phyloP scores from a whole-genome alignment of 2,888 invertebrate species.

The Parnassius apollo region DNA sequence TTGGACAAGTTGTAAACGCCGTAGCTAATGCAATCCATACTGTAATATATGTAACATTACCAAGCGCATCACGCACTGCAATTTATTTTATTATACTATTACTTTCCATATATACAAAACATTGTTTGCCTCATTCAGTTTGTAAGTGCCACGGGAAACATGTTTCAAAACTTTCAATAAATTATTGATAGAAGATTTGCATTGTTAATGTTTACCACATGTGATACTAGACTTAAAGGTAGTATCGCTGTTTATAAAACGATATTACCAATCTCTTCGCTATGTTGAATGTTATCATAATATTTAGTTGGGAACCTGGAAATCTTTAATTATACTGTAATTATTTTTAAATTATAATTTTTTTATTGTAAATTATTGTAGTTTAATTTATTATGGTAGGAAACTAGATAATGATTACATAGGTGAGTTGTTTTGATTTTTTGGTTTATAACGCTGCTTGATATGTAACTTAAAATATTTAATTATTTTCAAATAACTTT shows the following conservation, averaged over 20 bases:
- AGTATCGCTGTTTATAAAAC: slow-evolving; percentile 23
- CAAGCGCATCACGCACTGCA: slow-evolving; percentile 63
- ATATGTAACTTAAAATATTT: too few relatives aligned
- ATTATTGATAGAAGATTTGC: slow-evolving; percentile 59
- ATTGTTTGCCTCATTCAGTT: slow-evolving; percentile 53
- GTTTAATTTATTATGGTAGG: slow-evolving; percentile 39
- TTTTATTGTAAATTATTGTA: slow-evolving; percentile 63
- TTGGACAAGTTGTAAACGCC: slow-evolving; percentile 97
- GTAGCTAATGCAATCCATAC: slow-evolving; percentile 69
- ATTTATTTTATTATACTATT: slow-evolving; percentile 45
- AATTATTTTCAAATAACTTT: too few relatives aligned
- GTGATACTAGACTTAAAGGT: slow-evolving; percentile 49
- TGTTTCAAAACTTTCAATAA: slow-evolving; percentile 42
- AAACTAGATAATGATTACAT: neutral
- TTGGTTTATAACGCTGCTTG: too few relatives aligned
- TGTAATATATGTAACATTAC: slow-evolving; percentile 76
- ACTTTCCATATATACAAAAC: slow-evolving; percentile 42
- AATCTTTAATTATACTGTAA: slow-evolving; percentile 72
- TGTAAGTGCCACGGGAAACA: slow-evolving; percentile 40
- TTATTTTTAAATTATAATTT: slow-evolving; percentile 82
- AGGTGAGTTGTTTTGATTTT: slow-evolving; percentile 43
- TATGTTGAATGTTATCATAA: neutral
- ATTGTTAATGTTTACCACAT: slow-evolving; percentile 49
- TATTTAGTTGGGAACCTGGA: slow-evolving; percentile 45
- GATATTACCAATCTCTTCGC: slow-evolving; percentile 39